Conservation (phyloP, 2,113 vertebrate genomes). For the Oxyruncus cristatus region DNA sequence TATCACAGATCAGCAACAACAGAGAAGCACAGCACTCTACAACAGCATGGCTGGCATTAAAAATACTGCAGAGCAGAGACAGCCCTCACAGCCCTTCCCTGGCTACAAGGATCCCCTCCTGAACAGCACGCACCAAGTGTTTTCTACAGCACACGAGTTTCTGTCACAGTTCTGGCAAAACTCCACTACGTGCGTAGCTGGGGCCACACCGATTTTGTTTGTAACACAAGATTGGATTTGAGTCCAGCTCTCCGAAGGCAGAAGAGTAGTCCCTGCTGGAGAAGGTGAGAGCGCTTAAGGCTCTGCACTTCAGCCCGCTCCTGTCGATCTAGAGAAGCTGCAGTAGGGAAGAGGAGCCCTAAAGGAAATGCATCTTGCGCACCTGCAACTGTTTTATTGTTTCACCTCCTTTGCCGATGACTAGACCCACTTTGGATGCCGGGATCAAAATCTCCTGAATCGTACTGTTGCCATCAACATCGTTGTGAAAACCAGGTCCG, state of each 20-base stretch:
- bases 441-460: constrained; percentile 96
- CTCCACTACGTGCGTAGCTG: neutral
- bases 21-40: constrained; percentile 19
- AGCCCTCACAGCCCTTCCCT: neutral
- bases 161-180: neutral
- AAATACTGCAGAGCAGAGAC: constrained; percentile 18
- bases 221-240: neutral
- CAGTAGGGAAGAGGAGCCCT: constrained; percentile 38
- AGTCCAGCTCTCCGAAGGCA: constrained; percentile 32
- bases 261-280: constrained; percentile 48
- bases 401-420: constrained; percentile 98
- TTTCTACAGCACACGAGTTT: neutral
- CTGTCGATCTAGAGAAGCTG: constrained; percentile 42
- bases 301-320: constrained; percentile 31
- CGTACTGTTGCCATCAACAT: constrained; percentile 88
- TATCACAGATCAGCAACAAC: constrained; percentile 4
- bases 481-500: constrained; percentile 91
- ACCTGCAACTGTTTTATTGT: constrained; percentile 99
- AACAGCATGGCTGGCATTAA: constrained; percentile 1
- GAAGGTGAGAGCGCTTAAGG: constrained; percentile 46
- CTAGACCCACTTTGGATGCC: constrained; percentile 96
- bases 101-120: constrained; percentile 5
- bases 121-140: neutral
- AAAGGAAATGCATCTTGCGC: neutral
- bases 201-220: neutral